phyloP scores from a whole-genome alignment of 64 coral and sea anemone species.

The Cladopsammia gracilis region DNA sequence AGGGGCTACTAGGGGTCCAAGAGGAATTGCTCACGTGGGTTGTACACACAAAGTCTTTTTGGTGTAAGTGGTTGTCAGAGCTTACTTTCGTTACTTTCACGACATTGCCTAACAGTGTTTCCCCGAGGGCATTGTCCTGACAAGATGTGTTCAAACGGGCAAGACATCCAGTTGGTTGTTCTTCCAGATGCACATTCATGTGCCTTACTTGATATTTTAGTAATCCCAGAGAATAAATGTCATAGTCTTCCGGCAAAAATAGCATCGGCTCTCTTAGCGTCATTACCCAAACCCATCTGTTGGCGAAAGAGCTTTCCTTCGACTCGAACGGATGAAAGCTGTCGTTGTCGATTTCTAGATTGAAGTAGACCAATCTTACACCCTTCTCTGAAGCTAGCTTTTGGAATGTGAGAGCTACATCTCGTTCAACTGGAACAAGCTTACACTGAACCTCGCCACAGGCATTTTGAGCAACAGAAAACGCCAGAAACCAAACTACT shows the following conservation, averaged over 20 bases:
- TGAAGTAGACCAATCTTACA: constrained; percentile 2
- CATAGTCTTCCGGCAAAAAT: not conserved
- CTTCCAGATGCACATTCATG: not conserved
- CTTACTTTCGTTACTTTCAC: not conserved
- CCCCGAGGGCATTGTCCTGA: not conserved
- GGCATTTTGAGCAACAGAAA: not conserved
- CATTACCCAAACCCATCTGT: constrained; percentile 16
- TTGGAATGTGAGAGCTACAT: not conserved
- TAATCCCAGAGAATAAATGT: not conserved
- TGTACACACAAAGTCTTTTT: not conserved
- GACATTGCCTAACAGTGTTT: not conserved
- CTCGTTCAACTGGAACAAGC: not conserved
- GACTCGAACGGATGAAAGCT: constrained; percentile 22
- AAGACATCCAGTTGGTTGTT: constrained; percentile 14
- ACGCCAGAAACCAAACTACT: not conserved
- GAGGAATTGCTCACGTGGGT: not conserved
- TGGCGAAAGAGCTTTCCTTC: not conserved
- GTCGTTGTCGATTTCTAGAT: not conserved
- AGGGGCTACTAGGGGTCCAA: too few relatives aligned
- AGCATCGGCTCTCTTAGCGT: not conserved
- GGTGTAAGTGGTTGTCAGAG: not conserved
- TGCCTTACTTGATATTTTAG: not conserved
- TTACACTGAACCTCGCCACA: not conserved
- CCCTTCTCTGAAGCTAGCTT: not conserved
- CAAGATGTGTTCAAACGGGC: not conserved